These are phyloP conservation scores for Phoxinus phoxinus DNA, from an alignment of 2,113 vertebrate genomes.

Conservation along the genomic window DNA sequence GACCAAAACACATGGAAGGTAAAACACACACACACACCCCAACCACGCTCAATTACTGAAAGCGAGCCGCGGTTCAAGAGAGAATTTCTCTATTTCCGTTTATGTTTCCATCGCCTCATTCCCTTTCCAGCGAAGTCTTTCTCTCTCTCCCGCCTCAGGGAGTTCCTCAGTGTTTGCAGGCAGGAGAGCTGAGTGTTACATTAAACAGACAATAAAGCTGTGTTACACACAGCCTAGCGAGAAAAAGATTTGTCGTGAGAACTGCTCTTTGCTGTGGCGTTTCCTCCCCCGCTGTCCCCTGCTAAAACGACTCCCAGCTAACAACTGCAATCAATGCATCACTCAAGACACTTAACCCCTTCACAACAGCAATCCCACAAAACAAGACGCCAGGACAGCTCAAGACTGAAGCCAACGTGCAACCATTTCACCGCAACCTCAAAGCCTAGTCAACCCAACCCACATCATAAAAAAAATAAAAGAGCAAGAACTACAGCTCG, in stretches of 20 bases:
- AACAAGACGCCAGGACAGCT: slow-evolving; percentile 17
- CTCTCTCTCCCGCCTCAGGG: slow-evolving; percentile 40
- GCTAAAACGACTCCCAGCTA: slow-evolving; percentile 45
- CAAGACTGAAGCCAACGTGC: neutral
- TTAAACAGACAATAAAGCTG: slow-evolving; percentile 66
- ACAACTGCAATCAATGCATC: slow-evolving; percentile 48
- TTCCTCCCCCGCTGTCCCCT: slow-evolving; percentile 48
- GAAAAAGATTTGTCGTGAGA: slow-evolving; percentile 8
- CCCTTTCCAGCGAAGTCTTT: slow-evolving; percentile 16
- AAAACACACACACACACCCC: slow-evolving; percentile 18
- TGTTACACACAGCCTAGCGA: slow-evolving; percentile 57
- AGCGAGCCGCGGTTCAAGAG: slow-evolving; percentile 11
- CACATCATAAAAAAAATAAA: slow-evolving; percentile 25
- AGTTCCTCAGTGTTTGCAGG: slow-evolving; percentile 43
- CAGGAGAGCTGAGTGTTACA: slow-evolving; percentile 53
- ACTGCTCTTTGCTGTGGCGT: neutral
- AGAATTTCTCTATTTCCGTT: slow-evolving; percentile 34
- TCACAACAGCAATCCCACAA: slow-evolving; percentile 4
- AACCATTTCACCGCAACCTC: slow-evolving; percentile 33
- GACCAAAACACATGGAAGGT: slow-evolving; percentile 51
- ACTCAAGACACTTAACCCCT: slow-evolving; percentile 34
- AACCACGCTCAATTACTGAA: slow-evolving; percentile 19
- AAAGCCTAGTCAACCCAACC: slow-evolving; percentile 23
- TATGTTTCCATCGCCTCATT: slow-evolving; percentile 37
- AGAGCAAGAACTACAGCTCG: neutral